phyloP scores from a whole-genome alignment of 2,113 vertebrate genomes.

The Melanerpes aurifrons region DNA sequence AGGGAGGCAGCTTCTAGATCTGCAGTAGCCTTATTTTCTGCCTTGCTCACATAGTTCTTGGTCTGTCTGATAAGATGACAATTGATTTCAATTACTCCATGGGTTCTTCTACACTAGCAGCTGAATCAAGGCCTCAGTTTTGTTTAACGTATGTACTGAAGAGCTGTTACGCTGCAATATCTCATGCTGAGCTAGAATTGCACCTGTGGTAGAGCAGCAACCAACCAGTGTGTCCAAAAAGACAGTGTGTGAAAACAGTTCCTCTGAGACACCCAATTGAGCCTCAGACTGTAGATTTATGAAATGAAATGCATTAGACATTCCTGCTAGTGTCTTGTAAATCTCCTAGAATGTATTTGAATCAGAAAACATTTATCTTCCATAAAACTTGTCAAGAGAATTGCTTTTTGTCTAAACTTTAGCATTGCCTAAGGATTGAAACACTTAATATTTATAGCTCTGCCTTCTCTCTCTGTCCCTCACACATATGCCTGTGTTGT shows the following conservation, averaged over 20 bases:
- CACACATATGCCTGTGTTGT: neutral
- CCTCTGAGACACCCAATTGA: conserved; percentile 24
- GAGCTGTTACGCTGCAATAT: conserved; percentile 27
- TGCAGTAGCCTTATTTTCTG: neutral
- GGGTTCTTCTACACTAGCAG: neutral
- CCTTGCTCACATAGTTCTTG: neutral
- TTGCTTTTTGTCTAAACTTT: conserved; percentile 18
- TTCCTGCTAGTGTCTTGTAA: neutral
- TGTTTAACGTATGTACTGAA: fast-evolving
- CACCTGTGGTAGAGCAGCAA: neutral
- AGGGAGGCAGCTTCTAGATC: neutral
- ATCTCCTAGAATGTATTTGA: neutral
- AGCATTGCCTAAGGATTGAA: neutral
- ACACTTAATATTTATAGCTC: neutral
- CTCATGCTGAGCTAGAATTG: neutral
- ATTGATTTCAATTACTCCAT: conserved; percentile 3
- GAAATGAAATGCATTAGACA: conserved; percentile 25
- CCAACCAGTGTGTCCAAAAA: neutral
- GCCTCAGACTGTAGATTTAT: conserved; percentile 29
- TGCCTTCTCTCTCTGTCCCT: neutral
- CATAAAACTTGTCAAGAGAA: conserved; percentile 25
- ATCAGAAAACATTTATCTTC: conserved; percentile 23
- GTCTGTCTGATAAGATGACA: neutral
- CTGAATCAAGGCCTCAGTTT: neutral
- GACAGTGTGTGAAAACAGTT: neutral